Base-by-base conservation (phyloP, 2,797 vertebrate genomes). In the Dipus sagitta region DNA sequence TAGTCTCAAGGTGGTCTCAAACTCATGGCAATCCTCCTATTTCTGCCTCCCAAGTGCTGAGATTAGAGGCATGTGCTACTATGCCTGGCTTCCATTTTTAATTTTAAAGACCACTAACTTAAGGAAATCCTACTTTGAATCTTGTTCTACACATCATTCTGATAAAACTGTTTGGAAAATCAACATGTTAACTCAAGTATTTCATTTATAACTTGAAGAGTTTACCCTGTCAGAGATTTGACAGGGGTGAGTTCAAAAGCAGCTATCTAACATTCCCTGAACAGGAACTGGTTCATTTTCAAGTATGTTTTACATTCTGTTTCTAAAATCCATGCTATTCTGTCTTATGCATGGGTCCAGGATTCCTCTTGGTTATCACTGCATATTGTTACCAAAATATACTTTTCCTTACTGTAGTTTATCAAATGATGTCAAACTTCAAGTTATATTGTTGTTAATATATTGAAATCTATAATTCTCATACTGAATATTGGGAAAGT, bases 401-500 rank as follows among this genome's bases (percentile, higher is more conserved):
- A 42, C 3, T 26, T 80, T 93, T 89, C 58, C 18, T 65, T 65
- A 72, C 42, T 76, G n/a, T 71, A 38, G 47, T 91, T 91, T 62
- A 42, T 86, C 81, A 62, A 23, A 24, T 42, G 42, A 65, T 24
- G 10, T 28, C 11, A 79, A 60, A 34, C 65, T 94, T 67, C 18
- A 80, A 92, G 78, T 64, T 75, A 4, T 86, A 70, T 54, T 90
- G 60, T 54, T 90, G 86, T 65, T 20, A 78, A 32, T 30, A 23
- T 26, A 20, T 17, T 80, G 20, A 95, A 77, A 65, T 65, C 10
- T 14, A 28, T 87, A 17, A 1, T 3, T 4, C 34, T 85, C 26
- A 60, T 34, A 77, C 7, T 23, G 15, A 79, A 93, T 34, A 1
- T 32, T 7, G 62, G 86, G 21, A 82, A 18, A 88, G 5, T 18